A percentile compares a stretch with the other conserved stretches of the same genome.
phyloP scores from a whole-genome alignment of 2,113 vertebrate genomes.

The Oostethus manadensis region DNA sequence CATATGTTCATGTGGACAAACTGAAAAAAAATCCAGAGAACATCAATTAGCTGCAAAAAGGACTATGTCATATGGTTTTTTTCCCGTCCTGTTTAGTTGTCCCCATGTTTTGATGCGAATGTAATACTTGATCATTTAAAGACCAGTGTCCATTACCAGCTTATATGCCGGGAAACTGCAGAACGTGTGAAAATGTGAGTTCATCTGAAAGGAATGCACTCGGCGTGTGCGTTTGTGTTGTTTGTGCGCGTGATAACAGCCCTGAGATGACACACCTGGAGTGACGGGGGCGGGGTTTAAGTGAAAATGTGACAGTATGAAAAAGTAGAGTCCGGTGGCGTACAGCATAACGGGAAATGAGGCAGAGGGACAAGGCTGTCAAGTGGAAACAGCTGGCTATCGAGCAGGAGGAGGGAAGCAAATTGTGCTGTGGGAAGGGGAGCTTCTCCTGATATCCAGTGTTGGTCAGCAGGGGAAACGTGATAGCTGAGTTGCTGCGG shows the following conservation, averaged over 20 bases:
- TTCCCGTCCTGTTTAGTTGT: no score
- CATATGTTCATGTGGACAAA: no score
- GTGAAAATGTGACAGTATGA: slow-evolving; percentile 3
- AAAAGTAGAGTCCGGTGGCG: background rate
- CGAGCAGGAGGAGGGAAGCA: slow-evolving; percentile 41
- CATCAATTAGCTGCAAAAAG: background rate
- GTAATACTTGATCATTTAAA: no score
- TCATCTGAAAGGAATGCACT: background rate
- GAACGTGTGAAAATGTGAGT: no score
- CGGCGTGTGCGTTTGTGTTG: background rate
- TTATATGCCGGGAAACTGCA: no score
- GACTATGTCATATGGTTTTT: no score
- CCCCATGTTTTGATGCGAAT: no score
- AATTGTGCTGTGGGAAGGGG: slow-evolving; percentile 34
- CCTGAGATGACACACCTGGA: slow-evolving; percentile 15
- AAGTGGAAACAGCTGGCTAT: slow-evolving; percentile 57
- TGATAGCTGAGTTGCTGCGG: slow-evolving; percentile 26
- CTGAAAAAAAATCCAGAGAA: slow-evolving; percentile 33
- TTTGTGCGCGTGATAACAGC: background rate
- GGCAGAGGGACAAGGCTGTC: background rate
- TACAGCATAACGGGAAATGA: slow-evolving; percentile 21
- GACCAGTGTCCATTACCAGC: no score
- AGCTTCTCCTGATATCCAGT: slow-evolving; percentile 25
- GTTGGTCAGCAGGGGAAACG: slow-evolving; percentile 39
- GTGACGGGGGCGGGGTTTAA: slow-evolving; percentile 1